phyloP scores from a whole-genome alignment of 2,888 invertebrate species.

The Limnephilus lunatus region DNA sequence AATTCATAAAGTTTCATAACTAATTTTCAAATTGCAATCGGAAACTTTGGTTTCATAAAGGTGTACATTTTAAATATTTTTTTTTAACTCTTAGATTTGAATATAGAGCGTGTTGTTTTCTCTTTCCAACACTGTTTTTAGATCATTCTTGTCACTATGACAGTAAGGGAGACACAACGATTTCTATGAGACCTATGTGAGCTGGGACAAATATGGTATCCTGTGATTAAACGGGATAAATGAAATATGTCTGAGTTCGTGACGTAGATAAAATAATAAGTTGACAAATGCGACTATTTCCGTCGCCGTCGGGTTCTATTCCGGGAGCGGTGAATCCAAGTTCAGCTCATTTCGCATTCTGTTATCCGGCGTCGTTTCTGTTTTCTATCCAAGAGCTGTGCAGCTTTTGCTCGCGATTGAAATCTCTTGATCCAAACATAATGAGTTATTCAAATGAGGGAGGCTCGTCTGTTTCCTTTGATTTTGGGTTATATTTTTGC shows the following conservation, averaged over 20 bases:
- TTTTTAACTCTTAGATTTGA: too few species aligned
- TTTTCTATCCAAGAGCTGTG: background rate
- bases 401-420: slow-evolving; percentile 19
- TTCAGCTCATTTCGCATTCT: background rate
- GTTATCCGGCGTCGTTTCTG: background rate
- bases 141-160: too few species aligned
- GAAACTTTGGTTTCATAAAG: too few species aligned
- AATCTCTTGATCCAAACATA: background rate
- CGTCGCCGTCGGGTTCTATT: background rate
- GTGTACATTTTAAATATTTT: too few species aligned
- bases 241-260: background rate
- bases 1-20: too few species aligned
- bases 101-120: too few species aligned
- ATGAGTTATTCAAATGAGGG: background rate
- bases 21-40: too few species aligned
- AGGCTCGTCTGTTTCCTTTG: background rate
- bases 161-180: too few species aligned
- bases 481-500: background rate
- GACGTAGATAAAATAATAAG: background rate
- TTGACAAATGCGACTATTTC: background rate
- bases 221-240: too few species aligned
- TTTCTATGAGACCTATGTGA: too few species aligned
- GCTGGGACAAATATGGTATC: too few species aligned
- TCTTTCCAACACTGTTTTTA: too few species aligned
- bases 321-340: background rate